Base-by-base conservation (phyloP, 2,888 invertebrate species). In the Ctena decussata region DNA sequence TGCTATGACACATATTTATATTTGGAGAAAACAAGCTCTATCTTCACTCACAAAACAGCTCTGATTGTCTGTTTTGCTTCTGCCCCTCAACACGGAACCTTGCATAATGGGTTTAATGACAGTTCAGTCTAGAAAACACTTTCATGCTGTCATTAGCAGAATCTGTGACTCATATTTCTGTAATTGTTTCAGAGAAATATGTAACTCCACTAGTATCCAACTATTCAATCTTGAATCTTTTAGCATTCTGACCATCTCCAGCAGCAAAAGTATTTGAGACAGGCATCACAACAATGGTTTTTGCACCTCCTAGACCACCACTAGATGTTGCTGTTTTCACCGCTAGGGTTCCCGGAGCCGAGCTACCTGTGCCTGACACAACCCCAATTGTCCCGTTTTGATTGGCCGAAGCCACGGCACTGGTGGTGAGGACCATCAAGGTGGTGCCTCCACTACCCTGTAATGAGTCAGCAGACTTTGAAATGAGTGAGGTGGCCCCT, bases 201-300 rank as follows among this genome's bases (percentile, higher is more conserved):
- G n/a, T n/a, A n/a, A n/a, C n/a, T n/a, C n/a, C n/a, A n/a, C n/a
- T n/a, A n/a, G n/a, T n/a, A n/a, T n/a, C 41, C 41, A n/a, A 57
- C 77, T 86, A 93, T 79, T 94, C 94, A 71, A 92, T 91, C 74
- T 94, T 94, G 70, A 93, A 89, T 82, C 94, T 81, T 84, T 94
- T 94, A 37, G 92, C 85, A 65, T 65, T 32, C 53, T 89, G 82
- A 11, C 85, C 86, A 79, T 92, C 93, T 8, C 92, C 93, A 60
- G 90, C 87, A 18, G 89, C 90, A 46, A 89, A 91, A 24, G 89
- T 90, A 53, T 92, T 92, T 18, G 94, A 92, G 35, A 93, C 93
- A 12, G 94, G 94, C 94, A 94, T 94, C 35, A 94, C 93, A 77
- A 94, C 92, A 75, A 94, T 93, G 69, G 94, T 94, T 84, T 94